Conservation (phyloP, 2,797 vertebrate genomes). For the Scolopax bukidnonensis region DNA sequence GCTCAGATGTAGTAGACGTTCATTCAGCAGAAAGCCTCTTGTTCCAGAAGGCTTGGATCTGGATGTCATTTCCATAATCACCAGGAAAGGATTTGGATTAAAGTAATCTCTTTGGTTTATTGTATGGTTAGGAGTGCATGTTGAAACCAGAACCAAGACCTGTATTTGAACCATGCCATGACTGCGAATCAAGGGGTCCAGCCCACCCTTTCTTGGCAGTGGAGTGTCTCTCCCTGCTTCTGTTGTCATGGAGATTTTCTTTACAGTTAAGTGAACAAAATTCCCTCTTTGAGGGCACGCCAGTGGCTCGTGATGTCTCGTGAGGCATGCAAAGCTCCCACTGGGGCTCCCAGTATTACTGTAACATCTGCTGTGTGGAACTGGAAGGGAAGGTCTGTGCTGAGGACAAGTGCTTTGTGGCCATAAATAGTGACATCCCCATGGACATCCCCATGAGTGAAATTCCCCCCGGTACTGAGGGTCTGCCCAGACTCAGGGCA, state of each 20-base stretch:
- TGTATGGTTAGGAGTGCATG: background rate
- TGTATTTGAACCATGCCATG: background rate
- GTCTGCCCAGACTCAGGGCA: background rate
- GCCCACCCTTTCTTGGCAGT: background rate
- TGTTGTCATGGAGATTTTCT: conserved; percentile 21
- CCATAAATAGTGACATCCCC: background rate
- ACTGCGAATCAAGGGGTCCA: accelerated
- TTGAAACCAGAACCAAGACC: background rate
- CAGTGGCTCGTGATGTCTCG: background rate
- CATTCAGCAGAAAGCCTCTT: background rate
- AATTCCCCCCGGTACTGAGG: background rate
- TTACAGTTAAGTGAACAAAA: conserved; percentile 13
- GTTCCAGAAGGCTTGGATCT: background rate
- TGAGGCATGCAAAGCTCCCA: background rate
- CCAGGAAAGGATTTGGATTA: background rate
- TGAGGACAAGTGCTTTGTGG: background rate
- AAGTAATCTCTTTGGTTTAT: background rate
- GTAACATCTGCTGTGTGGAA: background rate
- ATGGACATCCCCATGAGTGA: background rate
- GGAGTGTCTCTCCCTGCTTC: background rate
- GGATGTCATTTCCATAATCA: background rate
- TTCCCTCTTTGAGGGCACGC: background rate
- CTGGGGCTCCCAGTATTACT: background rate
- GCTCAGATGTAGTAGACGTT: background rate
- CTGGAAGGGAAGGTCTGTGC: background rate